Base-by-base conservation (phyloP, 1,140 invertebrate genomes). In the Drosophila sp. region DNA sequence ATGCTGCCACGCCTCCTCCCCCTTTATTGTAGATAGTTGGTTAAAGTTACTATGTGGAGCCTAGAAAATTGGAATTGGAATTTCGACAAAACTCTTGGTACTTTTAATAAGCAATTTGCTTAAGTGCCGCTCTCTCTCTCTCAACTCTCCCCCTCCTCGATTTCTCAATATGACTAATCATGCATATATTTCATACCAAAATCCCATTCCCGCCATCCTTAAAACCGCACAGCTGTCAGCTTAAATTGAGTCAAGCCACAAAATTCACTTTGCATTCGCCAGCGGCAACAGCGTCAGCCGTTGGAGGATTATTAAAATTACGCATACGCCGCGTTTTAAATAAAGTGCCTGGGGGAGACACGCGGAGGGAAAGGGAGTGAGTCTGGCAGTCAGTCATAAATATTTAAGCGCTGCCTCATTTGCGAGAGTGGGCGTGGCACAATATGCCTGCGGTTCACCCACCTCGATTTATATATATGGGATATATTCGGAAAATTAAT, bases 71-170 rank as follows among this genome's bases (percentile, higher is more conserved):
- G 25, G n/a, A n/a, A n/a, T n/a, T 4, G 21, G 21, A 2, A 21
- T 58, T 74, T 67, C 13, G 50, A 34, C 41, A 36, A 16, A 46
- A 61, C 64, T 76, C 57, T 54, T 69, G 62, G 74, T 73, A 80
- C 75, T 82, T 89, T 87, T 86, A 89, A 87, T 89, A 87, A 87
- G 83, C 83, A 87, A 87, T 87, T 87, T 87, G 76, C 76, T 78
- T 87, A 87, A 87, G 83, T 87, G 72, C 65, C 48, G 83, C 82
- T 73, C 51, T 45, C 67, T 67, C 34, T n/a, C 18, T 13, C 18
- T 46, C 41, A 32, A 9, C 32, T 8, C 27, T 36, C 18, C 41
- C 6, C 13, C 58, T 74, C n/a, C 18, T 58, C 46, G 72, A 46
- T 80, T 76, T 61, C 54, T 83, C 84, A 89, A 87, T 87, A 89